Base-by-base conservation (phyloP, 2,113 vertebrate genomes). In the Thunnus thynnus region DNA sequence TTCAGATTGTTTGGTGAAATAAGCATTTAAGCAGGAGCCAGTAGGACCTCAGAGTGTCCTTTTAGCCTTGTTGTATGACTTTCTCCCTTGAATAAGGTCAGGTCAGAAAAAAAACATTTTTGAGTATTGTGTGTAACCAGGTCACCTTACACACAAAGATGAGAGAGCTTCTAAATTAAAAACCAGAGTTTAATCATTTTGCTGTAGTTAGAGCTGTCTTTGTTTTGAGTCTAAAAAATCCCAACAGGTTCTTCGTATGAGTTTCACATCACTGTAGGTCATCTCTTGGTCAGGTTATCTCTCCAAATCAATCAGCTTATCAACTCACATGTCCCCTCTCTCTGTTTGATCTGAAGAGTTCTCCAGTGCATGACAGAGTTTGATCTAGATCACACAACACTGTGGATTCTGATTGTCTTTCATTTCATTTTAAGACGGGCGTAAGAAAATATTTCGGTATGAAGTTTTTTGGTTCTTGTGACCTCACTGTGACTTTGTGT, bases 201-300 rank as follows among this genome's bases (percentile, higher is more conserved):
- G 12, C 22, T 55, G 48, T 76, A 58, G 41, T 64, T 76, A 62
- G 78, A 66, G 66, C 72, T 70, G 25, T 63, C 20, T 50, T 74
- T 80, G 62, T 80, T 82, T 50, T 44, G 46, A 50, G 48, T 55
- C 41, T 74, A 25, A 20, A 76, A 84, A 73, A 68, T 65, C 65
- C 55, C 80, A 76, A 70, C 76, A 75, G 20, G 65, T 36, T 80
- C 44, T 69, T 85, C 32, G 10, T 81, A 75, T 84, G 70, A 22
- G 56, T 78, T 70, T 77, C 74, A 50, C 83, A 90, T 89, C 76
- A 57, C 69, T 82, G 76, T 83, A 77, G 79, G 85, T 82, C 87
- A 92, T 89, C 87, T 90, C 58, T 84, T n/a, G 48, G 86, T 88
- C 86, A 89, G 62, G 67, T 73, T 91, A 89, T 88, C 89, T 91